Percentiles rank a stretch among this genome's conserved stretches.
These are phyloP conservation scores for Hyperoplus immaculatus DNA, from an alignment of 2,797 vertebrate genomes.

Conservation along the genomic window DNA sequence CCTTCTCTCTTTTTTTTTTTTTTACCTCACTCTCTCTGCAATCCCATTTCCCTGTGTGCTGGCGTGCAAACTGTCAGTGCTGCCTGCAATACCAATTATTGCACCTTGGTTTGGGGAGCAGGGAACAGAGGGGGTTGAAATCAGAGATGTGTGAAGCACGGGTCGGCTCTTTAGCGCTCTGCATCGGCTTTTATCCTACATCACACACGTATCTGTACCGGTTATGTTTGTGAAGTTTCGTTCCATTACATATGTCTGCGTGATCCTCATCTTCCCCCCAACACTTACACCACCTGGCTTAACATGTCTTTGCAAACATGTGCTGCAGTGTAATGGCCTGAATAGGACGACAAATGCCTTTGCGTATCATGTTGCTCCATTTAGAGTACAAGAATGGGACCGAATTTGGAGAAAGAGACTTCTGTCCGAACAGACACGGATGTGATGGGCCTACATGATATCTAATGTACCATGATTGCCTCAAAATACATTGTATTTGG, in stretches of 20 bases:
- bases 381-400: neutral
- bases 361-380: neutral
- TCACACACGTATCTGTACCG: slow-evolving; percentile 20
- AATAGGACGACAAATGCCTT: slow-evolving; percentile 1
- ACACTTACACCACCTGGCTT: slow-evolving; percentile 1
- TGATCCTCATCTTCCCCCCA: slow-evolving; percentile 33
- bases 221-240: slow-evolving; percentile 31
- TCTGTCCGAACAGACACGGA: too few relatives aligned
- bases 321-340: neutral
- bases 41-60: slow-evolving; percentile 50
- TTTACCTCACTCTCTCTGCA: slow-evolving; percentile 31
- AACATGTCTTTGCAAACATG: slow-evolving; percentile 1
- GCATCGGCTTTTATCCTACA: slow-evolving; percentile 29
- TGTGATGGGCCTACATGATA: too few relatives aligned
- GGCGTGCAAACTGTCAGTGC: slow-evolving; percentile 57
- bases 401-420: too few relatives aligned
- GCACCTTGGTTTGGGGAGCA: slow-evolving; percentile 46
- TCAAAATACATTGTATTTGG: too few relatives aligned
- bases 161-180: slow-evolving; percentile 41
- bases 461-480: too few relatives aligned
- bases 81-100: slow-evolving; percentile 71
- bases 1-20: slow-evolving; percentile 44
- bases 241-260: slow-evolving; percentile 16
- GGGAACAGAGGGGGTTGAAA: slow-evolving; percentile 59
- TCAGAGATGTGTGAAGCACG: slow-evolving; percentile 48